These are phyloP conservation scores for Perizoma affinitatum DNA, from an alignment of 2,888 invertebrate genomes.

Conservation along the genomic window DNA sequence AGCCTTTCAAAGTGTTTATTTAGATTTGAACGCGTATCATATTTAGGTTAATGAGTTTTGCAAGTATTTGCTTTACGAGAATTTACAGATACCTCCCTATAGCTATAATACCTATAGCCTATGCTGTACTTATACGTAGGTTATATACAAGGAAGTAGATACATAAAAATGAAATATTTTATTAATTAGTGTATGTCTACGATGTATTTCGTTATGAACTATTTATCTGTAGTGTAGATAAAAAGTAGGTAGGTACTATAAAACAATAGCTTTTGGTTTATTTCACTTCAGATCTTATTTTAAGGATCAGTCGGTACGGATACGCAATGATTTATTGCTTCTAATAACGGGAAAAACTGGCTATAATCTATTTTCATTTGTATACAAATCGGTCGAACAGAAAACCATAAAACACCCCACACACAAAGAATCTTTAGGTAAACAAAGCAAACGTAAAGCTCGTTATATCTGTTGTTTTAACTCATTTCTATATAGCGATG, in stretches of 20 bases:
- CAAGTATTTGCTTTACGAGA: background rate
- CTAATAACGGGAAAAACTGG: constrained; percentile 83
- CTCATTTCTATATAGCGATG: constrained; percentile 64
- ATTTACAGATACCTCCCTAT: too few species aligned
- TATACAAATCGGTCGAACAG: constrained; percentile 83
- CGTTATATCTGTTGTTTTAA: constrained; percentile 81
- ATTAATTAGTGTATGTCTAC: too few species aligned
- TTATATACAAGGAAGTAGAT: too few species aligned
- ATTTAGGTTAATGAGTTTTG: constrained; percentile 32
- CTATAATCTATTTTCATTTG: constrained; percentile 83
- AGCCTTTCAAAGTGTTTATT: constrained; percentile 45
- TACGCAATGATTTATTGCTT: constrained; percentile 78
- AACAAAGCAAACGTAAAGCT: constrained; percentile 80
- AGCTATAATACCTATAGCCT: too few species aligned
- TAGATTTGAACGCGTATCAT: constrained; percentile 31
- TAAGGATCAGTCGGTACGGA: constrained; percentile 72
- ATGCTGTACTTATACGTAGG: too few species aligned
- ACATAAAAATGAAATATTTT: too few species aligned
- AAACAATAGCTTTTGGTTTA: constrained; percentile 38
- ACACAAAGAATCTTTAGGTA: constrained; percentile 58
- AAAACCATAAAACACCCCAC: constrained; percentile 83
- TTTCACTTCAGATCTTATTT: constrained; percentile 71
- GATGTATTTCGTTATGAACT: too few species aligned
- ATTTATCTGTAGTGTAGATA: too few species aligned
- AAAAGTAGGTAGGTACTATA: constrained; percentile 5